Base-by-base conservation (phyloP, 2,797 vertebrate species). In the Eutrigla gurnardus region DNA sequence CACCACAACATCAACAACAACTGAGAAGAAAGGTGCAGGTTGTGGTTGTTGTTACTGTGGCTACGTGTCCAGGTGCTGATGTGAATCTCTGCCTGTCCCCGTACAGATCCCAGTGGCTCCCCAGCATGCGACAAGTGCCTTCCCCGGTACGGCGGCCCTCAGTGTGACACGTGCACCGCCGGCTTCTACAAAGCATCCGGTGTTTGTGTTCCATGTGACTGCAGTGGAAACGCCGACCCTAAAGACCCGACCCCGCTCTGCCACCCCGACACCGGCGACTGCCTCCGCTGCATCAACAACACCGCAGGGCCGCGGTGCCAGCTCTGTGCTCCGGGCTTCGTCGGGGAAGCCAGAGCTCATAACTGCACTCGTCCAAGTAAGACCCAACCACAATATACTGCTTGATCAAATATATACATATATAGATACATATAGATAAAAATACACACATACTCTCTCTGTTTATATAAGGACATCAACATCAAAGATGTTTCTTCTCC, bases 311-410 rank as follows among this genome's bases (percentile, higher is more conserved):
- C 88, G 18, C 91, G 82, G 67, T 99, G 97, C 39, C 94, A 98
- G 80, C 86, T 88, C 17, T 99, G 97, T 4, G 88, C 93, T 32
- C 88, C 93, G 0, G 97, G 96, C 50, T 97, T 95, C 50, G 12
- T 33, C 0, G 94, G 91, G 53, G 94, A 95, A 2, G 90, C 90
- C 0, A 82, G 76, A 35, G 92, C 92, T 12, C 94, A 92, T 53
- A 96, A 95, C 91, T 99, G 97, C 93, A 95, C 95, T 80, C 92
- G 78, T 74, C 92, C 79, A 93, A 94, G 97, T 98, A 95, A 86
- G 81, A 47, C 15, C 35, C 47, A 9, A 5, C 9, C 35, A 49
- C 17, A 9, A 17, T 47, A n/a, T 49, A n/a, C 42, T 25, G 6
- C 18, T 62, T 32, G 25, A 25, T 25, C 25, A 25, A 25, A 25